These are phyloP conservation scores for Hirtodrosophila trivittata DNA, from an alignment of 2,888 invertebrate species.

Conservation along the genomic window DNA sequence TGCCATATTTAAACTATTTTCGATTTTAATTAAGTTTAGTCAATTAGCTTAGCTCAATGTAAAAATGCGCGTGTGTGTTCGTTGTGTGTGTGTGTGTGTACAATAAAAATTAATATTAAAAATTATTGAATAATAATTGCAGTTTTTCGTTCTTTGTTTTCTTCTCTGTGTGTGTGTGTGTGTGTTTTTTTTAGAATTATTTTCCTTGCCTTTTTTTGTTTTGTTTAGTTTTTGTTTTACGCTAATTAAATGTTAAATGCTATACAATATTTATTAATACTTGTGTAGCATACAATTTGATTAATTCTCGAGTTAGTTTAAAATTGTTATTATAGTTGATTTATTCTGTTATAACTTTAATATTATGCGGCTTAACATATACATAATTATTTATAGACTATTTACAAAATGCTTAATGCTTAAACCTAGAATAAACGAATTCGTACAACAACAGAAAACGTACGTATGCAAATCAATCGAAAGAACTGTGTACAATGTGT, in stretches of 20 bases:
- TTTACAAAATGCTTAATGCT: constrained; percentile 67
- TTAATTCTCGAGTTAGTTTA: constrained; percentile 77
- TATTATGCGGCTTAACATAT: constrained; percentile 43
- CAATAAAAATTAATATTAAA: constrained; percentile 76
- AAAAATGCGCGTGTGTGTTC: constrained; percentile 57
- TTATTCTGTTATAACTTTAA: constrained; percentile 33
- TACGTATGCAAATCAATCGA: constrained; percentile 51
- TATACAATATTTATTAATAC: constrained; percentile 71
- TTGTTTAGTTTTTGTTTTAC: constrained; percentile 60
- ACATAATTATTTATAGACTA: constrained; percentile 55
- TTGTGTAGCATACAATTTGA: constrained; percentile 74
- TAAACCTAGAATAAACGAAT: constrained; percentile 52
- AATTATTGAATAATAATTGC: constrained; percentile 82
- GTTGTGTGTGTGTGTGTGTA: constrained; percentile 44
- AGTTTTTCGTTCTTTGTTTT: constrained; percentile 57
- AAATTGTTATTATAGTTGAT: constrained; percentile 45
- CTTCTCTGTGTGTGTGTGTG: constrained; percentile 30
- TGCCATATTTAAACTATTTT: constrained; percentile 53
- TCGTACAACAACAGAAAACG: constrained; percentile 67
- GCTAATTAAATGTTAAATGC: constrained; percentile 76
- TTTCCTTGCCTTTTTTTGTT: constrained; percentile 34
- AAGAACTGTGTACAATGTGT: constrained; percentile 6
- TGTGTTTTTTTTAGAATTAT: constrained; percentile 31
- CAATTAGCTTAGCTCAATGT: constrained; percentile 80
- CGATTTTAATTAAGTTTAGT: constrained; percentile 61